These are phyloP conservation scores for Ellobium chinense DNA, from an alignment of 2,888 invertebrate species.

Conservation along the genomic window DNA sequence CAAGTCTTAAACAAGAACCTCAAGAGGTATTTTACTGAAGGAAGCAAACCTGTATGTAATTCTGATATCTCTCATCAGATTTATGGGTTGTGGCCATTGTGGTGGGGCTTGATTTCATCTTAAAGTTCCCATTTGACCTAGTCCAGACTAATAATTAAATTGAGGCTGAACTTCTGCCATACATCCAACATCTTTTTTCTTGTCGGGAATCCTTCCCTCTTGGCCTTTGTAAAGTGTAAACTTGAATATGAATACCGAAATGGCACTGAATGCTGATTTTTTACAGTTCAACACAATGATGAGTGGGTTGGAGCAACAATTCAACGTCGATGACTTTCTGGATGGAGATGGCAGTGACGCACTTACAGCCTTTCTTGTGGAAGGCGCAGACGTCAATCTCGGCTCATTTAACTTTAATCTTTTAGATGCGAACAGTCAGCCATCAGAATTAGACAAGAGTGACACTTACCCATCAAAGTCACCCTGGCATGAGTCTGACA, in stretches of 20 bases:
- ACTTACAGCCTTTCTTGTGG: not conserved
- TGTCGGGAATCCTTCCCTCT: not conserved
- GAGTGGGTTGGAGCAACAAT: not conserved
- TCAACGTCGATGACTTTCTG: not conserved
- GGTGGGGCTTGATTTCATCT: too few species aligned
- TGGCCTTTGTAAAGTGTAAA: not conserved
- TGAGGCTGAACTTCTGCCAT: not conserved
- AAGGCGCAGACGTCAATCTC: conserved; percentile 11
- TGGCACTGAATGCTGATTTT: not conserved
- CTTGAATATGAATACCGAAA: not conserved
- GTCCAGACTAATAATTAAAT: too few species aligned
- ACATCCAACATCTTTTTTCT: not conserved
- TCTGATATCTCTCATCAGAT: too few species aligned
- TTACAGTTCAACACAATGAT: not conserved
- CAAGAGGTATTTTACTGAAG: not conserved
- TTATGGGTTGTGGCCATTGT: too few species aligned
- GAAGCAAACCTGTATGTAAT: not conserved
- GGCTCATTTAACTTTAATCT: not conserved
- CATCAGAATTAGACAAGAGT: not conserved
- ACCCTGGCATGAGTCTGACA: conserved; percentile 70
- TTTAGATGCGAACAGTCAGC: not conserved
- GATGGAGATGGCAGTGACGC: not conserved
- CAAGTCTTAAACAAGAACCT: not conserved
- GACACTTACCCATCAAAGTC: conserved; percentile 43
- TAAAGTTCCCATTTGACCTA: too few species aligned